These are phyloP conservation scores for Dicranocentrus wangi DNA, from an alignment of 2,888 invertebrate species.

Conservation along the genomic window DNA sequence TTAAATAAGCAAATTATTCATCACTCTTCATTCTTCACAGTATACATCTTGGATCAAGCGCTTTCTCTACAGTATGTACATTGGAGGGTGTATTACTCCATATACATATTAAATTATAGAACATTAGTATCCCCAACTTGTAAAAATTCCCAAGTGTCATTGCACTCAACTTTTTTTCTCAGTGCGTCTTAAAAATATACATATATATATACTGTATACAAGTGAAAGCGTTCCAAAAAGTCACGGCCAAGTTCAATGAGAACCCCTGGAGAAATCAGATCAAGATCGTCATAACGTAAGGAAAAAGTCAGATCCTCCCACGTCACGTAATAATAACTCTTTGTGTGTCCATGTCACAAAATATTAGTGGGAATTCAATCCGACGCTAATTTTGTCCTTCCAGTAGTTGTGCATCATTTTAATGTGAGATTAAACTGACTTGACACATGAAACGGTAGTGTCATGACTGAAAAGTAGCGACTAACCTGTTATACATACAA, in stretches of 20 bases:
- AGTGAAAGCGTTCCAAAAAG: neutral
- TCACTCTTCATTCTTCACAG: slow-evolving; percentile 30
- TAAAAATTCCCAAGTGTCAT: slow-evolving; percentile 56
- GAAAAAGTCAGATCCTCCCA: too few species aligned
- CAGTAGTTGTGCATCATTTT: neutral
- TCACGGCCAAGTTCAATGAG: slow-evolving; percentile 49
- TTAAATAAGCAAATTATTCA: slow-evolving; percentile 60
- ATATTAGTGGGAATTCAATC: slow-evolving; percentile 7
- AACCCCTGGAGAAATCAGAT: too few species aligned
- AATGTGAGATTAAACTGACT: slow-evolving; percentile 22
- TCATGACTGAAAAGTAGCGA: too few species aligned
- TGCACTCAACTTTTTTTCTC: slow-evolving; percentile 34
- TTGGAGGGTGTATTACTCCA: too few species aligned
- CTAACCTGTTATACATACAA: too few species aligned
- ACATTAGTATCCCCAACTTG: slow-evolving; percentile 5
- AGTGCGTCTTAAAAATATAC: too few species aligned
- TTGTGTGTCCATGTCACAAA: too few species aligned
- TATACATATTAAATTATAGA: too few species aligned
- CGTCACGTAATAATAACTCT: too few species aligned
- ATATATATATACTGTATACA: too few species aligned
- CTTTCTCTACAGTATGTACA: too few species aligned
- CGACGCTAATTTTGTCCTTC: slow-evolving; percentile 25
- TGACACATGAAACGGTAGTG: slow-evolving; percentile 32
- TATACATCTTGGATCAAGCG: neutral
- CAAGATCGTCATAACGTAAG: too few species aligned